These are phyloP conservation scores for Nymphalis urticae DNA, from an alignment of 2,888 invertebrate genomes.

Conservation along the genomic window DNA sequence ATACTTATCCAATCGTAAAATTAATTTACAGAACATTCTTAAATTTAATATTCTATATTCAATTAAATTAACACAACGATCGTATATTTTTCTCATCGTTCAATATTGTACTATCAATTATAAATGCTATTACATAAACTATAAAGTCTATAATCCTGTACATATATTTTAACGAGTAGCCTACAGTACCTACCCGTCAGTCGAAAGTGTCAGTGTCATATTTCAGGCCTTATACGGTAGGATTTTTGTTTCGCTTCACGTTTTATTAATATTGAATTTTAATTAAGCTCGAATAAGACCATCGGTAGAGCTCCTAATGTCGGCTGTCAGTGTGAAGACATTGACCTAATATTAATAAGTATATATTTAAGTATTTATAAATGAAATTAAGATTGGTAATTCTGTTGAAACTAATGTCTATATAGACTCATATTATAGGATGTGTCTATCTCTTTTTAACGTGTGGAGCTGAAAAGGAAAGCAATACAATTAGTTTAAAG, in stretches of 20 bases:
- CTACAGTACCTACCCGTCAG: constrained; percentile 14
- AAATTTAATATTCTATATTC: too few species aligned
- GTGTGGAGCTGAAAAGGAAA: too few species aligned
- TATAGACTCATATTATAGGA: too few species aligned
- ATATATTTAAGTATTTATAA: too few species aligned
- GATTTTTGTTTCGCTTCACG: constrained; percentile 42
- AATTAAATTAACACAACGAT: too few species aligned
- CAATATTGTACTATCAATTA: not conserved
- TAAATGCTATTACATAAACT: not conserved
- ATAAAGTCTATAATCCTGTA: not conserved
- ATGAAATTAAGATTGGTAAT: too few species aligned
- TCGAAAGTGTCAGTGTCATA: constrained; percentile 24
- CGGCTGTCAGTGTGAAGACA: constrained; percentile 21
- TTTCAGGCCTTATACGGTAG: constrained; percentile 36
- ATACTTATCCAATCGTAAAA: too few species aligned
- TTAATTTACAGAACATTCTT: too few species aligned
- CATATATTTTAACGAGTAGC: not conserved
- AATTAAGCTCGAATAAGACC: constrained; percentile 34
- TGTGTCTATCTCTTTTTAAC: too few species aligned
- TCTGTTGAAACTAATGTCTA: too few species aligned
- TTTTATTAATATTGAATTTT: constrained; percentile 36
- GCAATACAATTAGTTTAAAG: too few species aligned
- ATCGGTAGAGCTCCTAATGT: constrained; percentile 25
- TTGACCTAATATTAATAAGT: constrained; percentile 13
- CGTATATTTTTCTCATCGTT: not conserved